Conservation (phyloP, 92 coral and sea anemone species). For the Pocillopora grandis region DNA sequence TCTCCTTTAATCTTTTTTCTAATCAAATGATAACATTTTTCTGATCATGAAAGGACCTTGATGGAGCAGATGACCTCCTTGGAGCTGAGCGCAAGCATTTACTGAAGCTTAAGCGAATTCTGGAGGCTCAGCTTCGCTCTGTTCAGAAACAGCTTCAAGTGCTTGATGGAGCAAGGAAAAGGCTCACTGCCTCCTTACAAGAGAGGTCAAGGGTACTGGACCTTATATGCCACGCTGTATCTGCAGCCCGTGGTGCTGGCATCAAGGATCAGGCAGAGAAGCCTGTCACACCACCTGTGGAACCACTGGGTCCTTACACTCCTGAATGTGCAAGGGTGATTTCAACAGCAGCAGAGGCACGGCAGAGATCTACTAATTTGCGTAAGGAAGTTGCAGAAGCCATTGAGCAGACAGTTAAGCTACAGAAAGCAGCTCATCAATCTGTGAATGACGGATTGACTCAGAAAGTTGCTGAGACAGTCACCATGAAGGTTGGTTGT, state of each 20-base stretch:
- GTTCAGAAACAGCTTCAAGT: constrained; percentile 98
- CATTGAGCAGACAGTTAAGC: constrained; percentile 90
- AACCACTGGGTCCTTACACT: constrained; percentile 96
- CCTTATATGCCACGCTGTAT: constrained; percentile 96
- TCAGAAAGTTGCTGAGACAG: constrained; percentile 99
- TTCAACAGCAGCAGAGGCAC: constrained; percentile 86
- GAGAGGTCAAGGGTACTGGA: constrained; percentile 93
- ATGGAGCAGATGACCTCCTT: constrained; percentile 96
- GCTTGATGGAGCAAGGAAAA: constrained; percentile 85
- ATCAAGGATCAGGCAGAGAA: constrained; percentile 90
- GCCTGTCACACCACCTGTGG: constrained; percentile 89
- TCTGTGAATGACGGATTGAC: constrained; percentile 98
- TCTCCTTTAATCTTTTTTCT: background rate
- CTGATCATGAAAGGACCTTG: constrained; percentile 60
- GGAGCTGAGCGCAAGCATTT: constrained; percentile 87
- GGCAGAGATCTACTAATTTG: constrained; percentile 81
- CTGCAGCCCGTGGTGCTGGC: constrained; percentile 95
- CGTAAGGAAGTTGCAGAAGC: constrained; percentile 93
- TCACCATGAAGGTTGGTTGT: constrained; percentile 86
- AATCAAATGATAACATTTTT: background rate
- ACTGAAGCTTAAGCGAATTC: constrained; percentile 80
- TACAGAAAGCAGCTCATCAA: constrained; percentile 88
- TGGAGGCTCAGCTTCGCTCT: constrained; percentile 94
- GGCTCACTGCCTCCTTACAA: constrained; percentile 80
- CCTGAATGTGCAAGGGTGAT: constrained; percentile 96